These are phyloP conservation scores for Neomonachus schauinslandi DNA, from an alignment of 2,113 vertebrate species.

Conservation along the genomic window DNA sequence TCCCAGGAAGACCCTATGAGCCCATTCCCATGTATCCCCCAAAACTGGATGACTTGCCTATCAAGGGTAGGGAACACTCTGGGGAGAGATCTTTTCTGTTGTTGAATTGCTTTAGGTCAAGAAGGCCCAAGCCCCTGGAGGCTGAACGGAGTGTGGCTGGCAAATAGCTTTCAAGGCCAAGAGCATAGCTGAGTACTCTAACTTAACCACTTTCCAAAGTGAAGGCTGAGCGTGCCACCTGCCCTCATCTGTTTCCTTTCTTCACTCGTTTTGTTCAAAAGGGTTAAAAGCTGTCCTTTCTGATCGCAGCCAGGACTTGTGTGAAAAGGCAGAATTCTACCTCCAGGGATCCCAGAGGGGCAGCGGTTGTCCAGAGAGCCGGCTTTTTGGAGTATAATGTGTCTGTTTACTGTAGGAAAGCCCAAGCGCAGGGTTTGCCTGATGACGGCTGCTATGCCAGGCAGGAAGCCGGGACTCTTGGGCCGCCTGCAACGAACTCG, in stretches of 20 bases:
- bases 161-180: not conserved
- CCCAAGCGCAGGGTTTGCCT: not conserved
- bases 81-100: not conserved
- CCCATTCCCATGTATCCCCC: not conserved
- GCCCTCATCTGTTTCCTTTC: not conserved
- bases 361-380: conserved; percentile 30
- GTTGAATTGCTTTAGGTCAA: not conserved
- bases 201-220: not conserved
- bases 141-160: not conserved
- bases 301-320: conserved; percentile 29
- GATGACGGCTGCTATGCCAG: conserved; percentile 26
- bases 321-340: conserved; percentile 61
- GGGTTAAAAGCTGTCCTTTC: conserved; percentile 71
- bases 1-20: not conserved
- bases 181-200: not conserved
- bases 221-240: not conserved
- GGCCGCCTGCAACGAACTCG: not conserved
- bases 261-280: conserved; percentile 52
- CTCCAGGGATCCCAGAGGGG: conserved; percentile 37
- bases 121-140: not conserved
- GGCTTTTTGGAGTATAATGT: not conserved
- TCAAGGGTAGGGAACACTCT: not conserved
- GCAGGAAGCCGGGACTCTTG: conserved; percentile 36
- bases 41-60: not conserved
- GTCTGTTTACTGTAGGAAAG: conserved; percentile 55